Percentiles rank a stretch among this genome's conserved stretches.
Evolutionary conservation across 2,888 invertebrate genomes (phyloP).

Genomic region (Lepetodrilus schrolli): DNA sequence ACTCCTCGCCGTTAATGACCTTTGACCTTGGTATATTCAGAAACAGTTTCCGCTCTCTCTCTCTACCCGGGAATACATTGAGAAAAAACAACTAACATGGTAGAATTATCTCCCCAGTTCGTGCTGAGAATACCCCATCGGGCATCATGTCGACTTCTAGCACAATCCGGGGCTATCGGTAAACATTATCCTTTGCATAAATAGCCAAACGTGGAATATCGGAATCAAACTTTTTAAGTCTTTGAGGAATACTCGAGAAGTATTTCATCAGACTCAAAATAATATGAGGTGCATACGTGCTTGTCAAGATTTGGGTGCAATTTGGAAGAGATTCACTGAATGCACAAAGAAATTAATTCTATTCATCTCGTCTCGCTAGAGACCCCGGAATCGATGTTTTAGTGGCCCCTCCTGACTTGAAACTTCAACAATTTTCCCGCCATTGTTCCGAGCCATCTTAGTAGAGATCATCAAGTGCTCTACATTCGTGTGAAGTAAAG

Average conservation of each 20-base stretch:
- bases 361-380: conserved; percentile 8
- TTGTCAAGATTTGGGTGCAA: conserved; percentile 6
- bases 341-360: conserved; percentile 17
- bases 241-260: not conserved
- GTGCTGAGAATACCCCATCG: not conserved
- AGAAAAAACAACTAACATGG: too few relatives aligned
- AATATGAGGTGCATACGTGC: not conserved
- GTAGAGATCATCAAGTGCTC: not conserved
- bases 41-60: too few relatives aligned
- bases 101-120: not conserved
- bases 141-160: not conserved
- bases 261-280: not conserved
- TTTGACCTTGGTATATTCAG: too few relatives aligned
- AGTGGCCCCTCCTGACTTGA: not conserved
- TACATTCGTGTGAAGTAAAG: not conserved
- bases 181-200: not conserved
- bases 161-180: not conserved
- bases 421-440: not conserved
- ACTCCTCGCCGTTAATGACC: too few relatives aligned
- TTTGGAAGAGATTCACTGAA: conserved; percentile 4
- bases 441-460: not conserved
- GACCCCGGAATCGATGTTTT: not conserved
- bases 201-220: not conserved
- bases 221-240: not conserved
- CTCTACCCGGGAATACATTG: too few relatives aligned